Percentiles rank a stretch among this genome's conserved stretches.
These are phyloP conservation scores for Hydropotes inermis DNA, from an alignment of 2,113 vertebrate species.

Conservation along the genomic window DNA sequence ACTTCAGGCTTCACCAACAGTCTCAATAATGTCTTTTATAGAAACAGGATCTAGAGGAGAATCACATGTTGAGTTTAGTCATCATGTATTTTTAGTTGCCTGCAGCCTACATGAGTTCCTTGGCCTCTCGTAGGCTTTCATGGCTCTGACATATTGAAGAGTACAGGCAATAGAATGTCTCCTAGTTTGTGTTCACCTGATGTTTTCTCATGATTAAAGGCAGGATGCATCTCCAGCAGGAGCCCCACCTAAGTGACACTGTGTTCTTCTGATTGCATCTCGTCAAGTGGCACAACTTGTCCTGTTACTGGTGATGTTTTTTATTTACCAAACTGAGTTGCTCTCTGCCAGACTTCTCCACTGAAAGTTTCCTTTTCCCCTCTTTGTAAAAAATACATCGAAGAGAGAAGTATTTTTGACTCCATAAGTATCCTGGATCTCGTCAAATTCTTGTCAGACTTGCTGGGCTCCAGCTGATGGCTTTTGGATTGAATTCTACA, in stretches of 20 bases:
- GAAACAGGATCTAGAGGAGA: background rate
- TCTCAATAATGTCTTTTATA: background rate
- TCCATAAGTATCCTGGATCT: background rate
- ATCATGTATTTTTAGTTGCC: background rate
- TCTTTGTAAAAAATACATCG: background rate
- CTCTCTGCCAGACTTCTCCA: background rate
- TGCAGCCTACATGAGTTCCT: background rate
- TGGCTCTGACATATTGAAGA: background rate
- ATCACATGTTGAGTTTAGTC: background rate
- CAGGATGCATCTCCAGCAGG: background rate
- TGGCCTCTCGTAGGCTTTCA: background rate
- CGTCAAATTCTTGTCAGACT: background rate
- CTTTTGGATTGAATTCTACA: background rate
- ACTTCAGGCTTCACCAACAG: background rate
- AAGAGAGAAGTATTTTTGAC: background rate
- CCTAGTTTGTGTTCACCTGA: background rate
- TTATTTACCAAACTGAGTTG: background rate
- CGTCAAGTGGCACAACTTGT: background rate
- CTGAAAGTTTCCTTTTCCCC: background rate
- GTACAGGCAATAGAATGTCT: background rate
- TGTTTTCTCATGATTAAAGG: background rate
- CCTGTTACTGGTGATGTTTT: background rate
- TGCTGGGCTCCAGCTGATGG: background rate
- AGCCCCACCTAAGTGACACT: background rate
- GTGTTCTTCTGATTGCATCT: background rate